Evolutionary conservation across 2,797 vertebrate species (phyloP).

Genomic region (Xiphophorus birchmanni): DNA sequence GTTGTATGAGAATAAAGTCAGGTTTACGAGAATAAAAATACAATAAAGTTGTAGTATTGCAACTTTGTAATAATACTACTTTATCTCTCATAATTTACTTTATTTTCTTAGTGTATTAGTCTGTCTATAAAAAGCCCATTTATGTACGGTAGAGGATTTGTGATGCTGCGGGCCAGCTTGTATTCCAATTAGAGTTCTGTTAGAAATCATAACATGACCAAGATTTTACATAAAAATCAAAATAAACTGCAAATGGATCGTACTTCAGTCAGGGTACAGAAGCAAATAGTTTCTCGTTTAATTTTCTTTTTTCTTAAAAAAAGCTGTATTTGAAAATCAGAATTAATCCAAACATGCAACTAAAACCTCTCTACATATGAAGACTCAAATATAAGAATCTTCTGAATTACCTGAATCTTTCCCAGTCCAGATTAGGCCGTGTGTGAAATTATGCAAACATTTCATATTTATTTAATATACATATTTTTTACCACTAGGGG

Average conservation of each 20-base stretch:
- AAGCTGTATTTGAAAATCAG: neutral
- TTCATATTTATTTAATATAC: neutral
- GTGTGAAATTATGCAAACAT: neutral
- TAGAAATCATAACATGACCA: neutral
- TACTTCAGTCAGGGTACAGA: neutral
- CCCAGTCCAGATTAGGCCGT: neutral
- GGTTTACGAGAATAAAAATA: too few relatives aligned
- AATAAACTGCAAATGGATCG: neutral
- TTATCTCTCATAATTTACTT: too few relatives aligned
- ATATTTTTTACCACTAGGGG: slow-evolving; percentile 72
- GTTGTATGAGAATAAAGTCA: too few relatives aligned
- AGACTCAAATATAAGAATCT: neutral
- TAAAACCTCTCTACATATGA: neutral
- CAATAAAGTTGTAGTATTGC: too few relatives aligned
- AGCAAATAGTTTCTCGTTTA: neutral
- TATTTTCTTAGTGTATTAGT: too few relatives aligned
- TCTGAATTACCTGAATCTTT: neutral
- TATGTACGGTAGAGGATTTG: neutral
- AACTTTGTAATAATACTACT: too few relatives aligned
- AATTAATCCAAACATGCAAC: neutral
- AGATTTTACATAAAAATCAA: neutral
- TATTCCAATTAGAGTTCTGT: neutral
- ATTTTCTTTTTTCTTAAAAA: too few relatives aligned
- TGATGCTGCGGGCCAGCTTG: neutral
- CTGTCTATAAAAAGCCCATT: neutral